Evolutionary conservation across 92 coral and sea anemone genomes (phyloP).

Genomic region (Parazoanthus darwini): DNA sequence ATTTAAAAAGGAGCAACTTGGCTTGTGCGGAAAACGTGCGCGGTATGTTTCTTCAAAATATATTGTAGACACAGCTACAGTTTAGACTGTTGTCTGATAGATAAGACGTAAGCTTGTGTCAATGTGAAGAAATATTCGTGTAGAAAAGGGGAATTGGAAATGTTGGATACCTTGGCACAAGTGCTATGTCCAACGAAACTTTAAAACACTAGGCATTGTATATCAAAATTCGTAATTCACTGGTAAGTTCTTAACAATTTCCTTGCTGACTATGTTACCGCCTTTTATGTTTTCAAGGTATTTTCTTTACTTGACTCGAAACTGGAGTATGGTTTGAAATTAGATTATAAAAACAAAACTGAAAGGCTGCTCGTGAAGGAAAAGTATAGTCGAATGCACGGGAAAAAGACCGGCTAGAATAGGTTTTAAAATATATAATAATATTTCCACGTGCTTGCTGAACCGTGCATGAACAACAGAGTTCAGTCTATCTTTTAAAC

Average conservation of each 20-base stretch:
- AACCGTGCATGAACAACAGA: neutral
- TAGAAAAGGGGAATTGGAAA: neutral
- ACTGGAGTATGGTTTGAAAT: neutral
- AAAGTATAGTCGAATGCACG: neutral
- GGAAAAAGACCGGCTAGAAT: neutral
- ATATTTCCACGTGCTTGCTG: neutral
- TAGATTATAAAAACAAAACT: too few relatives aligned
- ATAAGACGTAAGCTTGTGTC: too few relatives aligned
- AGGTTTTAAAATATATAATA: too few relatives aligned
- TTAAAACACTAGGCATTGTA: neutral
- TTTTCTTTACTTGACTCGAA: too few relatives aligned
- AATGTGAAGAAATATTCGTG: neutral
- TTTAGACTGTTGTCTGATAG: neutral
- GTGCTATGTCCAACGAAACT: neutral
- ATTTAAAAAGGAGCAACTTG: neutral
- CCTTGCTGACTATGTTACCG: neutral
- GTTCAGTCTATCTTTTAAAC: neutral
- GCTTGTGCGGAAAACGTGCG: neutral
- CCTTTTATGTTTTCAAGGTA: neutral
- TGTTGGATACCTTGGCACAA: neutral
- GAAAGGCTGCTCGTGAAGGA: neutral
- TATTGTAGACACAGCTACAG: neutral
- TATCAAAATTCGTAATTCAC: too few relatives aligned
- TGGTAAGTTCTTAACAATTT: neutral
- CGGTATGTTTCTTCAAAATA: neutral